Evolutionary conservation across 2,113 vertebrate species (phyloP).

Genomic region (Caranx ignobilis): DNA sequence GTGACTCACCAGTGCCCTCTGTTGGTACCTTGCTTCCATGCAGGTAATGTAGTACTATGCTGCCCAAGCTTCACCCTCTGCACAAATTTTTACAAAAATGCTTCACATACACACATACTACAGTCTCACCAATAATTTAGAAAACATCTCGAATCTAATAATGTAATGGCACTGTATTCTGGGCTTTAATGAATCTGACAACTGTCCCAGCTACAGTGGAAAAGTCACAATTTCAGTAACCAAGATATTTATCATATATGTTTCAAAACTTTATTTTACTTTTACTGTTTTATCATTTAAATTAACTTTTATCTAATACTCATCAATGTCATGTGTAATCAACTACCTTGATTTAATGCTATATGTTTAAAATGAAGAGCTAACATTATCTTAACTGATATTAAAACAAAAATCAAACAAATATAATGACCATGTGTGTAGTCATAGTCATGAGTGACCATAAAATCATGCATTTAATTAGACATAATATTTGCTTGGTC

Average conservation of each 20-base stretch:
- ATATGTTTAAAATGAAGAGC: too few species aligned
- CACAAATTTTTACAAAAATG: neutral
- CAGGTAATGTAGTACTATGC: neutral
- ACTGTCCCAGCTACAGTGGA: neutral
- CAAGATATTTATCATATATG: neutral
- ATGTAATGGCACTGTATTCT: neutral
- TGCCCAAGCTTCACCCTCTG: neutral
- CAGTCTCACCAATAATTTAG: neutral
- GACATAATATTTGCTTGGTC: neutral
- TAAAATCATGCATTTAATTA: neutral
- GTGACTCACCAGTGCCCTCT: constrained; percentile 69
- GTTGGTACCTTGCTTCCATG: constrained; percentile 33
- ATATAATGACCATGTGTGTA: too few species aligned
- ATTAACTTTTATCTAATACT: neutral
- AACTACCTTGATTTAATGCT: too few species aligned
- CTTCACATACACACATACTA: neutral
- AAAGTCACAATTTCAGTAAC: neutral
- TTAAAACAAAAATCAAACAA: too few species aligned
- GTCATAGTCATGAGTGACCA: too few species aligned
- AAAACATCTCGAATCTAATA: neutral
- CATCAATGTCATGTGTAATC: too few species aligned
- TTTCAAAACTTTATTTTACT: neutral
- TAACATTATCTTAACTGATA: too few species aligned
- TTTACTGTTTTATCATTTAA: neutral
- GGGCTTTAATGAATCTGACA: neutral